Percentiles rank a stretch among this genome's conserved stretches.
Evolutionary conservation across 2,113 vertebrate species (phyloP).

Genomic region (Riparia riparia): DNA sequence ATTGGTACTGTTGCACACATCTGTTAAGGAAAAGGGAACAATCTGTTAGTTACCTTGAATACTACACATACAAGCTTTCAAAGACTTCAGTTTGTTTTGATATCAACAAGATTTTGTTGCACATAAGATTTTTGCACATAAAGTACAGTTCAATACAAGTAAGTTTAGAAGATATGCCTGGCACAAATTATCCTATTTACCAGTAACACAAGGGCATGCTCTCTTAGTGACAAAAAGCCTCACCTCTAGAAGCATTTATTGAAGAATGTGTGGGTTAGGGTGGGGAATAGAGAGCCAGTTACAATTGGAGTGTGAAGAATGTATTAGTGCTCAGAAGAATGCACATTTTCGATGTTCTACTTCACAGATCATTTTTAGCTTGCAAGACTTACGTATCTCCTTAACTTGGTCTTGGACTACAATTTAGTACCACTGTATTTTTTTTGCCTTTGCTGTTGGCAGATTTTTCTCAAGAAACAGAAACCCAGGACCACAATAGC

Average conservation of each 20-base stretch:
- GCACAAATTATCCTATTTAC: not conserved
- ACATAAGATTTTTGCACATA: not conserved
- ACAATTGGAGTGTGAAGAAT: not conserved
- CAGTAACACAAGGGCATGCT: not conserved
- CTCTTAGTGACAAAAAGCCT: not conserved
- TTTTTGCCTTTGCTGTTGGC: not conserved
- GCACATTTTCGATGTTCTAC: not conserved
- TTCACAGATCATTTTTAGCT: not conserved
- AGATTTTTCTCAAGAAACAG: not conserved
- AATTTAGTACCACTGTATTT: not conserved
- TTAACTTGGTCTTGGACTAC: not conserved
- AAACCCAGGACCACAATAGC: not conserved
- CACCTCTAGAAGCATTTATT: not conserved
- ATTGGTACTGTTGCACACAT: slow-evolving; percentile 98
- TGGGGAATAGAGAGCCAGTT: not conserved
- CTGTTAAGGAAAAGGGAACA: slow-evolving; percentile 67
- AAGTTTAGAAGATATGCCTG: not conserved
- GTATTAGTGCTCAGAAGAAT: not conserved
- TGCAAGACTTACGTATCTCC: not conserved
- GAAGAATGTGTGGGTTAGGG: not conserved
- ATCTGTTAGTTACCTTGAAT: not conserved
- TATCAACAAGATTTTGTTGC: not conserved
- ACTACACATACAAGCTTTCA: not conserved
- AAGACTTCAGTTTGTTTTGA: not conserved
- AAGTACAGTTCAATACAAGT: not conserved